Evolutionary conservation across 2,113 vertebrate species (phyloP).

Genomic region (Anhinga anhinga): DNA sequence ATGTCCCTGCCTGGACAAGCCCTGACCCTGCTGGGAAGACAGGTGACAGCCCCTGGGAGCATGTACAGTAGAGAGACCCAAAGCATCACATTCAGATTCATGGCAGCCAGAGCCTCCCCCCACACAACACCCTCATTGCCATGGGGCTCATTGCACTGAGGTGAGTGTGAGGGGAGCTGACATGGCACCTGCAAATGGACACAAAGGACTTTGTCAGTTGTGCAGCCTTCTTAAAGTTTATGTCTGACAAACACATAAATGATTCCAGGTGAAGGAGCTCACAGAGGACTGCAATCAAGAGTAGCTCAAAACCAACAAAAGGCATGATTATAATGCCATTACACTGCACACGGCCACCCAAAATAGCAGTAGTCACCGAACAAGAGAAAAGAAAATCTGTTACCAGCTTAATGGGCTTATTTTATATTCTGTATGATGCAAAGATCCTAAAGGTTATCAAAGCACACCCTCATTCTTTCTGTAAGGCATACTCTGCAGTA

Average conservation of each 20-base stretch:
- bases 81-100: not conserved
- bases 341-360: not conserved
- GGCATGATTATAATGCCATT: not conserved
- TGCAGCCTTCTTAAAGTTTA: not conserved
- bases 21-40: not conserved
- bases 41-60: not conserved
- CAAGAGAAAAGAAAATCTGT: not conserved
- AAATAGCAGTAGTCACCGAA: not conserved
- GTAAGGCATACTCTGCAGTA: not conserved
- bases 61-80: not conserved
- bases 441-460: not conserved
- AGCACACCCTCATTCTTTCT: not conserved
- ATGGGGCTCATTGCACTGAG: not conserved
- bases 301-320: not conserved
- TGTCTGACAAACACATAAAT: not conserved
- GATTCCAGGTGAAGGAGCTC: not conserved
- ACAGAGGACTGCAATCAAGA: not conserved
- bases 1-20: not conserved
- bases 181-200: not conserved
- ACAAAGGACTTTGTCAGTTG: not conserved
- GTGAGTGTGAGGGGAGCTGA: not conserved
- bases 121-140: fast-evolving
- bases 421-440: not conserved
- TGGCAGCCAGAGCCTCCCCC: not conserved
- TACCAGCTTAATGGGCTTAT: not conserved